These are phyloP conservation scores for Cataglyphis rosenhaueri DNA, from an alignment of 2,888 invertebrate species.

Conservation along the genomic window DNA sequence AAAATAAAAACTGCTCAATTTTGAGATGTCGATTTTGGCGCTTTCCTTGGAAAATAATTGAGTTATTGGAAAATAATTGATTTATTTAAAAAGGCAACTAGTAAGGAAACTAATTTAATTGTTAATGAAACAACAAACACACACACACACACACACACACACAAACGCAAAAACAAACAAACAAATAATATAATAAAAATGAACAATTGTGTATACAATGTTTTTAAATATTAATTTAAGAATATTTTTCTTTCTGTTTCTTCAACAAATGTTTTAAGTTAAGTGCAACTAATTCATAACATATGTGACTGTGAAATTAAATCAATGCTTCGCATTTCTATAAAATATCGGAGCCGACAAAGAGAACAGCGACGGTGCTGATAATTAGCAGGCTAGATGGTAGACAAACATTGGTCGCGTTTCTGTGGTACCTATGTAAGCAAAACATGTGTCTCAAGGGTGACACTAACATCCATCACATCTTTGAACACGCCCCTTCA, in stretches of 20 bases:
- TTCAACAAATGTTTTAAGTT: neutral
- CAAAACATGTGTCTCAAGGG: conserved; percentile 82
- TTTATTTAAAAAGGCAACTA: too few species aligned
- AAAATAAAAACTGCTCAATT: too few species aligned
- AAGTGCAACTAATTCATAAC: conserved; percentile 63
- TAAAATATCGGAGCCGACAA: conserved; percentile 71
- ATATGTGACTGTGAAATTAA: conserved; percentile 68
- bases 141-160: too few species aligned
- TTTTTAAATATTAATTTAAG: neutral
- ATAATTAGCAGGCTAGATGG: conserved; percentile 83
- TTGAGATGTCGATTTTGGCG: too few species aligned
- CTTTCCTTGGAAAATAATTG: too few species aligned
- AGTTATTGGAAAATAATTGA: too few species aligned
- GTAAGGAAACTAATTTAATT: neutral
- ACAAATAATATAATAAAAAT: neutral
- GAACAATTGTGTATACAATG: neutral
- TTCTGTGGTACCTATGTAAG: conserved; percentile 68
- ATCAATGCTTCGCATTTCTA: conserved; percentile 70
- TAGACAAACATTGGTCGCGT: conserved; percentile 80
- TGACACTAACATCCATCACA: conserved; percentile 84
- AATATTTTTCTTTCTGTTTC: neutral
- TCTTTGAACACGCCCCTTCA: conserved; percentile 70
- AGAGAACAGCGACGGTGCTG: conserved; percentile 70
- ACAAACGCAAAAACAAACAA: neutral
- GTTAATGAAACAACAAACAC: neutral